Evolutionary conservation across 2,113 vertebrate genomes (phyloP).

Genomic region (Casuarius casuarius): DNA sequence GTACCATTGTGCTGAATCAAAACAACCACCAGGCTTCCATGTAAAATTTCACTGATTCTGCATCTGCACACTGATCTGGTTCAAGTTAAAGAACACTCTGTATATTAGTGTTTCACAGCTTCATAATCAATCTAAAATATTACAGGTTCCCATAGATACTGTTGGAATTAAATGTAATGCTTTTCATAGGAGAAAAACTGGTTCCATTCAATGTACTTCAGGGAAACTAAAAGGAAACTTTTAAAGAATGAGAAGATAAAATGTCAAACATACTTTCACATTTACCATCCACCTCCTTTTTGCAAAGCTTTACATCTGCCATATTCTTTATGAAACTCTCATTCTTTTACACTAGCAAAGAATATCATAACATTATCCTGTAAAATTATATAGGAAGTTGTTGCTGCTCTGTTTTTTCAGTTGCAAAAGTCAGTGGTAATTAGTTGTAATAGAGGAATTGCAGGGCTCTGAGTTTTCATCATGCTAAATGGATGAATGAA

Average conservation of each 20-base stretch:
- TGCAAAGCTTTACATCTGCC: not conserved
- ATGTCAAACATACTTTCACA: not conserved
- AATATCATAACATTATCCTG: not conserved
- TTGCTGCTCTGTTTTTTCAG: not conserved
- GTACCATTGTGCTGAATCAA: not conserved
- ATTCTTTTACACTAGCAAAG: not conserved
- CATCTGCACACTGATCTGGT: not conserved
- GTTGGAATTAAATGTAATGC: not conserved
- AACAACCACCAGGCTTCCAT: constrained; percentile 1
- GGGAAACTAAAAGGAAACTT: not conserved
- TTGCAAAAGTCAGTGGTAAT: not conserved
- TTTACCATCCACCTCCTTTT: not conserved
- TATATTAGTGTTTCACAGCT: constrained; percentile 14
- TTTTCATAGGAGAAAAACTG: not conserved
- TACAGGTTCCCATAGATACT: not conserved
- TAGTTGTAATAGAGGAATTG: not conserved
- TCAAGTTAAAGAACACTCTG: constrained; percentile 2
- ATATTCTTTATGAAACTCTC: not conserved
- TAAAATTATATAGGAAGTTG: not conserved
- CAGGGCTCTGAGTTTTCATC: not conserved
- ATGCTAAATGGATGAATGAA: not conserved
- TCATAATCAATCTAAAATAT: not conserved
- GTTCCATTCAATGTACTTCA: not conserved
- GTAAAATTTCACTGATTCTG: constrained; percentile 19
- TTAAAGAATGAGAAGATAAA: not conserved